These are phyloP conservation scores for Ivindomyrus marchei DNA, from an alignment of 2,113 vertebrate species.

Conservation along the genomic window DNA sequence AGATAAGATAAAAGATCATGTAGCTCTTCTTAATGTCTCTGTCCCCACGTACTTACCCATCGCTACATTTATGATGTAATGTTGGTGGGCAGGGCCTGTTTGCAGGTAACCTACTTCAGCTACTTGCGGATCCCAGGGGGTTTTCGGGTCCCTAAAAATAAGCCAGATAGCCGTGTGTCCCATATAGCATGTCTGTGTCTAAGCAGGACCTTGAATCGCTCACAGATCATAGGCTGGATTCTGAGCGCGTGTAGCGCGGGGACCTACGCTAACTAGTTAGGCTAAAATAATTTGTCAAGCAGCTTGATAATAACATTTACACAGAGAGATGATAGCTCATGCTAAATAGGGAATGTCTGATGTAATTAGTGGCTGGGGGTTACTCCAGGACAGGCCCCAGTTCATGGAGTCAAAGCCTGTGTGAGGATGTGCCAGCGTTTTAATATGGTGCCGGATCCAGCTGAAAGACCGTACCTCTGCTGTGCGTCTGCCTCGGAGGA, in stretches of 20 bases:
- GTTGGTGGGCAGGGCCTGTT: background rate
- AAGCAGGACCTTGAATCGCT: background rate
- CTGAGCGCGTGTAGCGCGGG: background rate
- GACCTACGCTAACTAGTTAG: background rate
- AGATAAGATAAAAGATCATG: background rate
- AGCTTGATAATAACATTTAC: background rate
- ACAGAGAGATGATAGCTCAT: background rate
- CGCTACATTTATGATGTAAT: background rate
- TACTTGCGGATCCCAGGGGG: background rate
- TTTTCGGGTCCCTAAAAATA: background rate
- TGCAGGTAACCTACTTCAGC: constrained; percentile 1
- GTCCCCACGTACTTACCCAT: background rate
- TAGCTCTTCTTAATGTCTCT: background rate
- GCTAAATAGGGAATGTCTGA: constrained; percentile 6
- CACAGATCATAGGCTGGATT: background rate
- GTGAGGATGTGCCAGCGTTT: background rate
- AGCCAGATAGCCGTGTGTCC: background rate
- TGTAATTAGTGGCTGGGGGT: background rate
- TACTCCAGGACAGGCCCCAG: background rate
- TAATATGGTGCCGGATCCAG: background rate
- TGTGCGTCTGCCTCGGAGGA: background rate
- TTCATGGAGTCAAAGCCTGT: background rate
- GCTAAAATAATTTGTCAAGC: background rate
- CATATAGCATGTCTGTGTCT: background rate
- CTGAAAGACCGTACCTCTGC: background rate